These are phyloP conservation scores for Anabacerthia variegaticeps DNA, from an alignment of 2,797 vertebrate species.

Conservation along the genomic window DNA sequence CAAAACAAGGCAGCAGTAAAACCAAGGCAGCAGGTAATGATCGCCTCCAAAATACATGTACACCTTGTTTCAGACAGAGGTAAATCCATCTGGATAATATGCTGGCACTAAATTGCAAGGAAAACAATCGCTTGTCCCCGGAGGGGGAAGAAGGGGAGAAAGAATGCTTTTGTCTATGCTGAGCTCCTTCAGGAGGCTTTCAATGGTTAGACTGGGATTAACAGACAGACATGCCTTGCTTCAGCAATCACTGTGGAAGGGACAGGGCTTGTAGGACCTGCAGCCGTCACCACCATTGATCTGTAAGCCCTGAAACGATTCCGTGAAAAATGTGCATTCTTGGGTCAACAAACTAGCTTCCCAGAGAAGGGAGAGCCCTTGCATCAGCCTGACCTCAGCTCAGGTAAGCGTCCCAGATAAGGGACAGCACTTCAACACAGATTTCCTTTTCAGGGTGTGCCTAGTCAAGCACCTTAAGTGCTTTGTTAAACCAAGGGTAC, in stretches of 20 bases:
- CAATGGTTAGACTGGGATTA: conserved; percentile 41
- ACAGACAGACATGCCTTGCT: conserved; percentile 19
- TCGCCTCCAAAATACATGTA: conserved; percentile 66
- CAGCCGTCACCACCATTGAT: neutral
- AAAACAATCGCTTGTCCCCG: conserved; percentile 72
- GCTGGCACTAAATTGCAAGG: conserved; percentile 59
- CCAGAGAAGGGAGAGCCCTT: neutral
- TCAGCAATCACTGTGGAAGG: neutral
- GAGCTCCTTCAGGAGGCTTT: conserved; percentile 59
- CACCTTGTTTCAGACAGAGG: conserved; percentile 76
- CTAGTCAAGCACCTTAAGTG: conserved; percentile 23
- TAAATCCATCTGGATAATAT: conserved; percentile 73
- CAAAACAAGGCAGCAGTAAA: conserved; percentile 80
- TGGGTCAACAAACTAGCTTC: neutral
- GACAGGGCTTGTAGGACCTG: neutral
- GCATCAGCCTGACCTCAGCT: conserved; percentile 61
- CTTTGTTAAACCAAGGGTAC: conserved; percentile 51
- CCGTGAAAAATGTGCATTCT: neutral
- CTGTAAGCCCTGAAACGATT: neutral
- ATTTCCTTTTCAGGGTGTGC: conserved; percentile 65
- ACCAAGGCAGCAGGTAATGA: conserved; percentile 76
- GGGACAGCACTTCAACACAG: conserved; percentile 30
- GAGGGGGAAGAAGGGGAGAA: conserved; percentile 63
- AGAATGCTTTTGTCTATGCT: conserved; percentile 72
- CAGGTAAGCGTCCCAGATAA: conserved; percentile 58